phyloP scores from a whole-genome alignment of 2,113 vertebrate genomes.

The Narcine bancroftii region DNA sequence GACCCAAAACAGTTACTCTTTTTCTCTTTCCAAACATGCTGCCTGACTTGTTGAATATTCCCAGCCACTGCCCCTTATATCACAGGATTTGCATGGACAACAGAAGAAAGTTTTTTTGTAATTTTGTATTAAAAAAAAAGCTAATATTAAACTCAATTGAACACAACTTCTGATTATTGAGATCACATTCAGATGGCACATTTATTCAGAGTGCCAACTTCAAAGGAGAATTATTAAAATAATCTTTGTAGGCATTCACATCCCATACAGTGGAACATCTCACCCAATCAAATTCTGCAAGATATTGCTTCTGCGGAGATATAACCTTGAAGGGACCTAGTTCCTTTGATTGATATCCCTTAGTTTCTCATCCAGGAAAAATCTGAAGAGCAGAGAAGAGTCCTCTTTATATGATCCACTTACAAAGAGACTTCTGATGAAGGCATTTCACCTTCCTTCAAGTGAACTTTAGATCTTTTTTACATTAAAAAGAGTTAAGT shows the following conservation, averaged over 20 bases:
- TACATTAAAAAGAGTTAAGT: neutral
- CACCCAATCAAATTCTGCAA: neutral
- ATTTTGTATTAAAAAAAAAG: neutral
- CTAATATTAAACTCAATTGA: neutral
- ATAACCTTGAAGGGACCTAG: neutral
- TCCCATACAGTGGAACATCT: neutral
- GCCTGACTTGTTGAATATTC: no score
- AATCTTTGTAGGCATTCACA: neutral
- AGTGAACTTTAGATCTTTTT: neutral
- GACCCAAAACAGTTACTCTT: no score
- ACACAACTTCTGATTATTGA: neutral
- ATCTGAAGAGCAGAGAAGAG: neutral
- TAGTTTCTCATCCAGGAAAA: neutral
- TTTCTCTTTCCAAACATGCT: no score
- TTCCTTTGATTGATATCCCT: neutral
- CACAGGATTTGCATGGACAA: neutral
- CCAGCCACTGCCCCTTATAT: no score
- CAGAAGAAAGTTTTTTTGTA: neutral
- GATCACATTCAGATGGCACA: neutral
- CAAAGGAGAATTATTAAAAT: neutral
- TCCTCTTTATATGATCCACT: neutral
- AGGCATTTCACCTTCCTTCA: neutral
- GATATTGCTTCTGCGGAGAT: neutral
- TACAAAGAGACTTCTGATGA: neutral
- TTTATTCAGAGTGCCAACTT: neutral